Conservation (phyloP, 2,797 vertebrate genomes). For the Fistularia tabacaria region DNA sequence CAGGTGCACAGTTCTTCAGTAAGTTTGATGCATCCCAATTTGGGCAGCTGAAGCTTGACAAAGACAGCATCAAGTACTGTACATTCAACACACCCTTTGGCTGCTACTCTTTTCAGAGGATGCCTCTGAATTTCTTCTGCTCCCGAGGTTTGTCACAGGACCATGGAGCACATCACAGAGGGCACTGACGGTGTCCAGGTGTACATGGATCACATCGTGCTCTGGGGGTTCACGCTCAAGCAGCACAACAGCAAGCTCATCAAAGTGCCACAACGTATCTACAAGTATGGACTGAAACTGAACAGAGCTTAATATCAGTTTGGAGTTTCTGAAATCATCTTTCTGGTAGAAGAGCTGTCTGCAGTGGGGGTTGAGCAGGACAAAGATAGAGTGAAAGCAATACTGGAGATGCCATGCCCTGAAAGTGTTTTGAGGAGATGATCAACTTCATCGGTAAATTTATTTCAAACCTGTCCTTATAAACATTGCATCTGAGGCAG, state of each 20-base stretch:
- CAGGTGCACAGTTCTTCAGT: too few species aligned
- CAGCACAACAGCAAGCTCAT: neutral
- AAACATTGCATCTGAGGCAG: slow-evolving; percentile 19
- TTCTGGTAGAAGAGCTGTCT: neutral
- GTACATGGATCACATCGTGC: neutral
- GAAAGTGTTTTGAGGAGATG: slow-evolving; percentile 10
- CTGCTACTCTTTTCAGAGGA: too few species aligned
- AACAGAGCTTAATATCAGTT: slow-evolving; percentile 2
- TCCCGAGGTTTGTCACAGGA: too few species aligned
- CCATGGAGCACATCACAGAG: too few species aligned
- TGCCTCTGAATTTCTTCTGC: too few species aligned
- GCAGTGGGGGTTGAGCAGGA: neutral
- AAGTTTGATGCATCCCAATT: too few species aligned
- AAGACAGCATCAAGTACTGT: too few species aligned
- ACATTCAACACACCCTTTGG: too few species aligned
- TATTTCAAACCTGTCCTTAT: slow-evolving; percentile 17
- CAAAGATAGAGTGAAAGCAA: slow-evolving; percentile 9
- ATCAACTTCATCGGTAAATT: slow-evolving; percentile 30
- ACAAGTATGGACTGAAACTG: neutral
- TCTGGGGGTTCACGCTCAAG: neutral
- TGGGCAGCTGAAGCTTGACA: too few species aligned
- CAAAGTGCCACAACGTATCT: neutral
- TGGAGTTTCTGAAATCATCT: neutral
- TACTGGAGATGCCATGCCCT: slow-evolving; percentile 13
- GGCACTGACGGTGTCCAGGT: neutral